Evolutionary conservation across 2,113 vertebrate genomes (phyloP), one percentile per base, ranked within the genome.

Genomic region (Willisornis vidua): DNA sequence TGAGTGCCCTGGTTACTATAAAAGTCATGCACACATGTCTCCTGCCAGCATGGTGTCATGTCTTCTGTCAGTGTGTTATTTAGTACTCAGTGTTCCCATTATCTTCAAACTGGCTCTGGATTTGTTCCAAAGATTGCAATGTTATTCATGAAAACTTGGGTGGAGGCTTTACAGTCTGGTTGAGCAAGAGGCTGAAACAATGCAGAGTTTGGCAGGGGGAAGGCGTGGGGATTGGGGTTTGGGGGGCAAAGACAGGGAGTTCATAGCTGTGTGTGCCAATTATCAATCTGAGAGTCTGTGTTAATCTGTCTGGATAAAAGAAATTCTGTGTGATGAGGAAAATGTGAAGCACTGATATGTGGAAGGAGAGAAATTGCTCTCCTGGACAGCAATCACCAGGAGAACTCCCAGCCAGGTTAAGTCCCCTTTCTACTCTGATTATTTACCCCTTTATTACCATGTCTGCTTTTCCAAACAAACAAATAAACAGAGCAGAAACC

Each of bases 31-130:
- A 95, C 95, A 80, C 84, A 95, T 94, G 94, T 95, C 95, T 94
- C 80, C 87, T 97, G 87, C 91, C 96, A 97, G 96, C 96, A 87
- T 94, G 96, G 86, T 89, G 94, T 94, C 95, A 46, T 95, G 95
- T 97, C 96, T 86, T 94, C 94, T 96, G 95, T 97, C 96, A 96
- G 89, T 67, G 66, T 82, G 93, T 94, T 96, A 96, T 94, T 97
- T 96, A 94, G 84, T 89, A 74, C 94, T 96, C 96, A 94, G 52
- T 96, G 91, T 97, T 96, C 96, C 94, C 67, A 97, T 96, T 96
- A 80, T 96, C 89, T 83, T 94, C 96, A 95, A 94, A 96, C 94
- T 75, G 96, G 68, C 95, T 91, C 92, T 96, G 96, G 96, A 92
- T 61, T 63, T 81, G 22, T 80, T 97, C 96, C 95, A 95, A 94